A percentile compares a stretch with the other conserved stretches of the same genome.
Evolutionary conservation across 2,113 vertebrate species (phyloP).

Genomic region (Reinhardtius hippoglossoides): DNA sequence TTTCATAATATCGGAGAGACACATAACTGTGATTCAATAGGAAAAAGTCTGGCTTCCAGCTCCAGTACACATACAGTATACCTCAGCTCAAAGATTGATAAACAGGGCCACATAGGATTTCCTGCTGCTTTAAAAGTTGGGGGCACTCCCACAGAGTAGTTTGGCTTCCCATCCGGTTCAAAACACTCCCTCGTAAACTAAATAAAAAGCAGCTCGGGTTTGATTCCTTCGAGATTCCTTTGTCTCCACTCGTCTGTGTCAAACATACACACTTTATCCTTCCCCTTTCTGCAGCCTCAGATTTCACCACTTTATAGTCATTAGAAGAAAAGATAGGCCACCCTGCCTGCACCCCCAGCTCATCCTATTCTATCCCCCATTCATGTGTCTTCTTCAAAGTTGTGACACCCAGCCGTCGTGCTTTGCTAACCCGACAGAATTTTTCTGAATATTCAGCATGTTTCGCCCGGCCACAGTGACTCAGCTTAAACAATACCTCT

Average conservation of each 20-base stretch:
- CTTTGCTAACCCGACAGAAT: constrained; percentile 23
- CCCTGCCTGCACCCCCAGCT: constrained; percentile 13
- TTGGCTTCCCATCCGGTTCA: constrained; percentile 28
- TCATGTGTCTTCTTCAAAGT: constrained; percentile 44
- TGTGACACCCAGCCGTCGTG: constrained; percentile 31
- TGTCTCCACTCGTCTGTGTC: background rate
- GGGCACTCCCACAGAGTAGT: constrained; percentile 39
- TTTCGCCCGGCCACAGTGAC: constrained; percentile 37
- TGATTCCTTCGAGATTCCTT: background rate
- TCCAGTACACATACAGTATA: constrained; percentile 61
- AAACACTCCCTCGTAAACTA: constrained; percentile 13
- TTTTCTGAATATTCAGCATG: constrained; percentile 53
- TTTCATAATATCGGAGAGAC: constrained; percentile 78
- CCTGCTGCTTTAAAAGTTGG: constrained; percentile 53
- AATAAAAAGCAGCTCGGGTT: constrained; percentile 17
- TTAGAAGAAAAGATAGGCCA: constrained; percentile 14
- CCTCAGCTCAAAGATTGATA: constrained; percentile 63
- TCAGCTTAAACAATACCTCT: constrained; percentile 44
- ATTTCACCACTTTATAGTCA: constrained; percentile 43
- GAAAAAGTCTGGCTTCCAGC: constrained; percentile 60
- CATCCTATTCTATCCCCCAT: constrained; percentile 12
- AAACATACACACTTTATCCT: constrained; percentile 10
- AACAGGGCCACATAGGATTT: constrained; percentile 69
- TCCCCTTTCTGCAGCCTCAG: constrained; percentile 14
- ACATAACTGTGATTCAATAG: constrained; percentile 75